A percentile compares a stretch with the other conserved stretches of the same genome.
Conservation (phyloP, 2,888 invertebrate genomes). For the Lissocephala sabroskyi region DNA sequence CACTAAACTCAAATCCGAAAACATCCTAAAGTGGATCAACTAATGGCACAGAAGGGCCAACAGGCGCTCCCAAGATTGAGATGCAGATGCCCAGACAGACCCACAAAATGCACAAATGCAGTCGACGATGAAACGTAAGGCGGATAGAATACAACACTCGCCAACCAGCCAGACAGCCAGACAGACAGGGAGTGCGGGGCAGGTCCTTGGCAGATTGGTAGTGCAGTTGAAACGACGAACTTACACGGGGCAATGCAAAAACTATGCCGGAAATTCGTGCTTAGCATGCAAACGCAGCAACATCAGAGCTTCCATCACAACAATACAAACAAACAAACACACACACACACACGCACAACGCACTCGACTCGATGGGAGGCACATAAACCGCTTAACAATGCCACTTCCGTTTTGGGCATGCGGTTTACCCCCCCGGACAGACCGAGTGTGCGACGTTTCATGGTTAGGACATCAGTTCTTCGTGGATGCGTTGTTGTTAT, state of each 20-base stretch:
- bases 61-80: too few relatives aligned
- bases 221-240: too few relatives aligned
- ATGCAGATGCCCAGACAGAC: too few relatives aligned
- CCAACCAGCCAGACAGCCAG: background rate
- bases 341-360: constrained; percentile 13
- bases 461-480: background rate
- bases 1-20: constrained; percentile 38
- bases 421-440: constrained; percentile 45
- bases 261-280: constrained; percentile 63
- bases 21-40: constrained; percentile 20
- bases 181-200: constrained; percentile 13
- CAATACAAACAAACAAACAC: constrained; percentile 8
- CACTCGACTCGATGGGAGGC: constrained; percentile 17
- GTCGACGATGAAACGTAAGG: background rate
- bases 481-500: background rate
- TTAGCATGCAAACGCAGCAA: constrained; percentile 33
- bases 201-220: too few relatives aligned
- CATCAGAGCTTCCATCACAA: background rate
- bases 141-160: background rate
- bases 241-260: constrained; percentile 34
- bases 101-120: too few relatives aligned
- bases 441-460: background rate
- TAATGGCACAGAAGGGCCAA: too few relatives aligned
- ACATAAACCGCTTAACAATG: constrained; percentile 63
- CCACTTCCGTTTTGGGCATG: constrained; percentile 65